These are phyloP conservation scores for Chalcis sispes DNA, from an alignment of 2,888 invertebrate genomes.

Conservation along the genomic window DNA sequence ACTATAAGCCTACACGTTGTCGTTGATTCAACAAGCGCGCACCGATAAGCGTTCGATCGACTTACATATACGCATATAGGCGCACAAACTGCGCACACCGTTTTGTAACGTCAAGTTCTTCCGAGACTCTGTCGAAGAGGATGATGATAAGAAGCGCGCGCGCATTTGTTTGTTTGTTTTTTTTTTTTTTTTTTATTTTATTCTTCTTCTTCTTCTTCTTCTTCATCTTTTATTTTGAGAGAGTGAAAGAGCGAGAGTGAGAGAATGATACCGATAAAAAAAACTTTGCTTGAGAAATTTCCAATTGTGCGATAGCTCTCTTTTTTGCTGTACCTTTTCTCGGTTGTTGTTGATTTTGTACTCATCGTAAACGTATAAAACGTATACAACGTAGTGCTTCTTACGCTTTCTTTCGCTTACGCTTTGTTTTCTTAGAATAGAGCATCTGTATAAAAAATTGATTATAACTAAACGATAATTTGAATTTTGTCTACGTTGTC, in stretches of 20 bases:
- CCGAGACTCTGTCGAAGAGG: constrained; percentile 18
- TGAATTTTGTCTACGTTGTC: neutral
- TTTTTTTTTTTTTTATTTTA: neutral
- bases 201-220: neutral
- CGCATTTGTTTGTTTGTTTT: neutral
- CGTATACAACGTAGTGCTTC: neutral
- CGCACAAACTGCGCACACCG: constrained; percentile 7
- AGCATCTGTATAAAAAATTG: neutral
- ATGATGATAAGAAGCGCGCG: constrained; percentile 36
- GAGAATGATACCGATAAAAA: constrained; percentile 40
- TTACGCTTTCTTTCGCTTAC: neutral
- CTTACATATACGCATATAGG: constrained; percentile 22
- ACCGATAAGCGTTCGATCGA: constrained; percentile 24
- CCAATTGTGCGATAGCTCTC: constrained; percentile 11
- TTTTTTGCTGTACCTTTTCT: constrained; percentile 10
- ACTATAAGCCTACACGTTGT: neutral
- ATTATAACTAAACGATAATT: constrained; percentile 4
- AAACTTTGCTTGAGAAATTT: constrained; percentile 33
- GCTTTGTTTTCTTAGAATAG: constrained; percentile 4
- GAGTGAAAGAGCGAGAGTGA: neutral
- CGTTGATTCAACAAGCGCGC: neutral
- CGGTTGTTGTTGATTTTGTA: neutral
- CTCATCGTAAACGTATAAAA: no score
- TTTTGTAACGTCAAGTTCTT: constrained; percentile 38
- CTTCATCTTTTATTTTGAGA: no score